Evolutionary conservation across 2,113 vertebrate genomes (phyloP).

Genomic region (Sander lucioperca): DNA sequence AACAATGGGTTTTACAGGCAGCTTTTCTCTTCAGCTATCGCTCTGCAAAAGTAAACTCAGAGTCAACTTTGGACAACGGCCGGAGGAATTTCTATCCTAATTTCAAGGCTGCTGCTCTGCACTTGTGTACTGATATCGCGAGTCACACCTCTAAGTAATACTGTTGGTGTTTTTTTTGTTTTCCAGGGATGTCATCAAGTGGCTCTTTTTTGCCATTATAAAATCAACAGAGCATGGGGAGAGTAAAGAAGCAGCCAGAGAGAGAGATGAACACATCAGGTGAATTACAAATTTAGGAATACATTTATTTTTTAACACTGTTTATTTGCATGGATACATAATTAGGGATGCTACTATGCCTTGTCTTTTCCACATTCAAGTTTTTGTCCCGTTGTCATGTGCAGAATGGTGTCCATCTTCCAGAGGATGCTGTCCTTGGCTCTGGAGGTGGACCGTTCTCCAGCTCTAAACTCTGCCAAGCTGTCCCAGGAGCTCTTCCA

Average conservation of each 20-base stretch:
- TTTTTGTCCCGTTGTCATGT: conserved; percentile 16
- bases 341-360: background rate
- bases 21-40: too few species aligned
- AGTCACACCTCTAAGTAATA: background rate
- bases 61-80: too few species aligned
- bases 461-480: conserved; percentile 88
- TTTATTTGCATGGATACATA: background rate
- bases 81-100: too few species aligned
- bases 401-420: conserved; percentile 88
- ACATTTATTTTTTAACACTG: background rate
- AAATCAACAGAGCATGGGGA: conserved; percentile 65
- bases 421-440: conserved; percentile 93
- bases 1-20: too few species aligned
- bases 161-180: conserved; percentile 1
- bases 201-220: conserved; percentile 87
- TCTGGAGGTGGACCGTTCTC: conserved; percentile 92
- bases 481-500: conserved; percentile 90
- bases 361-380: background rate
- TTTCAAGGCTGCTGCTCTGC: too few species aligned
- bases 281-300: conserved; percentile 37
- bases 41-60: too few species aligned
- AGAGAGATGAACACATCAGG: conserved; percentile 77
- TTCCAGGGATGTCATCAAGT: conserved; percentile 90
- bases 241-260: conserved; percentile 37
- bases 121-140: too few species aligned